Evolutionary conservation across 2,113 vertebrate genomes (phyloP).

Genomic region (Morphnarchus princeps): DNA sequence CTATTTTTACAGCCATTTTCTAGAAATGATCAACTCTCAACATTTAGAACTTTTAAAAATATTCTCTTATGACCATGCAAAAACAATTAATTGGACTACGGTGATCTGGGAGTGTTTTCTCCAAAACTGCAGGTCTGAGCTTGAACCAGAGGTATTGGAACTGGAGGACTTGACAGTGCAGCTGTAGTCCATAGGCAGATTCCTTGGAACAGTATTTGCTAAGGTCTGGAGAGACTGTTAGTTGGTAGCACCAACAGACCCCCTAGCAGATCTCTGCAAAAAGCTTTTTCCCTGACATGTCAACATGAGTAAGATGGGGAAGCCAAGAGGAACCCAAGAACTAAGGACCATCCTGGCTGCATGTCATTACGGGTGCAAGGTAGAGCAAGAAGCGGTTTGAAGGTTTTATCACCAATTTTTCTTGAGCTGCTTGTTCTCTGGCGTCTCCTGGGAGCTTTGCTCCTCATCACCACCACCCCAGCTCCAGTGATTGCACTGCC

Average conservation of each 20-base stretch:
- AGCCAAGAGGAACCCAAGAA: not conserved
- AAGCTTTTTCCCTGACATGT: not conserved
- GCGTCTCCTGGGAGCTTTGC: not conserved
- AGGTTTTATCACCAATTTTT: not conserved
- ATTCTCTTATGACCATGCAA: not conserved
- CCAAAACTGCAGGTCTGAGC: not conserved
- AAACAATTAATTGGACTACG: not conserved
- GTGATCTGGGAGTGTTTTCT: not conserved
- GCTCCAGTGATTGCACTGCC: no score
- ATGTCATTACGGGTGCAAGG: not conserved
- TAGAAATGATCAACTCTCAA: not conserved
- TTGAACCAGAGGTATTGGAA: not conserved
- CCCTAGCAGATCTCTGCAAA: not conserved
- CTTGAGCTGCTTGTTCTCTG: not conserved
- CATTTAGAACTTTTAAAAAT: not conserved
- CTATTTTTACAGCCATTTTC: conserved; percentile 7
- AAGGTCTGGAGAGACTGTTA: not conserved
- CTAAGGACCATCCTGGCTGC: not conserved
- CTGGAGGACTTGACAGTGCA: not conserved
- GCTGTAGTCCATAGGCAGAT: not conserved
- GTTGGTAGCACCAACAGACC: not conserved
- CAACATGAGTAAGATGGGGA: not conserved
- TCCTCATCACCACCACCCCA: not conserved
- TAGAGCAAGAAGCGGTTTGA: not conserved
- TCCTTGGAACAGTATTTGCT: not conserved